These are phyloP conservation scores for Phasianus colchicus DNA, from an alignment of 2,113 vertebrate species.

Conservation along the genomic window DNA sequence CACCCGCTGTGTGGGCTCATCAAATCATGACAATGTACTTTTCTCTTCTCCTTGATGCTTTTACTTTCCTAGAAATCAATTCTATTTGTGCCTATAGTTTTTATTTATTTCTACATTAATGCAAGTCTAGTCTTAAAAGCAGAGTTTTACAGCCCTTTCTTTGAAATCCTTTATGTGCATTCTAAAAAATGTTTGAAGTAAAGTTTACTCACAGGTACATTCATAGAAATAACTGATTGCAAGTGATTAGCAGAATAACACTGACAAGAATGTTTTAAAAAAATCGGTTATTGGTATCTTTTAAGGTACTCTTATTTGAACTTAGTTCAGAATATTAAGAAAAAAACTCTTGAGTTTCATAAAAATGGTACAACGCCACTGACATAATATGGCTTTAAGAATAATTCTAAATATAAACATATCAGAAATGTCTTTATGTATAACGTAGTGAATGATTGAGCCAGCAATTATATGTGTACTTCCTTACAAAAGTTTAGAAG, in stretches of 20 bases:
- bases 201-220: not conserved
- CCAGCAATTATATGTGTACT: not conserved
- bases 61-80: not conserved
- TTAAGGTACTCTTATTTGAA: not conserved
- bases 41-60: not conserved
- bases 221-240: not conserved
- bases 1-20: constrained; percentile 24
- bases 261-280: not conserved
- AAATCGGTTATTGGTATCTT: not conserved
- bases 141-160: not conserved
- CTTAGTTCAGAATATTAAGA: not conserved
- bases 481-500: not conserved
- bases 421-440: not conserved
- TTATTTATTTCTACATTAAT: not conserved
- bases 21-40: not conserved
- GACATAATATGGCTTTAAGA: not conserved
- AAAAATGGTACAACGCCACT: not conserved
- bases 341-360: not conserved
- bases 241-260: not conserved
- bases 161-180: not conserved
- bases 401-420: not conserved
- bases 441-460: not conserved
- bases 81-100: not conserved
- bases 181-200: not conserved
- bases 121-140: not conserved